Base-by-base conservation (phyloP, 2,797 vertebrate species). In the Valencia hispanica region DNA sequence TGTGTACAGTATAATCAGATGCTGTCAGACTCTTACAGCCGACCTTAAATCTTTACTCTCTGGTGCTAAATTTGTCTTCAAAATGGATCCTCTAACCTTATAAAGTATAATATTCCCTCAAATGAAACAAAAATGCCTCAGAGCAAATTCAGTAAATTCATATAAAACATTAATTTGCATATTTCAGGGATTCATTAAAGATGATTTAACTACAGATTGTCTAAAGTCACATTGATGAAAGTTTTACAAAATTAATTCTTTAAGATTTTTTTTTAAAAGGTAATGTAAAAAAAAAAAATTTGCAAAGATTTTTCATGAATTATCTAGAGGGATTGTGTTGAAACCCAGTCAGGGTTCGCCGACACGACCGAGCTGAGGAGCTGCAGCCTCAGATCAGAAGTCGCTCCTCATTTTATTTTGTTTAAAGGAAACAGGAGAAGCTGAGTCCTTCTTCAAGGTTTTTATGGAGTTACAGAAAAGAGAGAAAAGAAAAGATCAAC, bases 391-490 rank as follows among this genome's bases (percentile, higher is more conserved):
- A 79, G 47, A 63, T 51, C 70, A 66, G 61, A 53, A 84, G 55
- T 63, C 41, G 41, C 57, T 78, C 73, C 59, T 83, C 74, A 11
- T 68, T 87, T 72, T 68, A 57, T 65, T 12, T 65, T 41, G 68
- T 32, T 69, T 57, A 70, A 83, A 72, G 48, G 57, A 81, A 82
- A 4, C 68, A 80, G 51, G 50, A 79, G 78, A 86, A 85, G 70
- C 66, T 79, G 88, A 89, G 75, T 82, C 77, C 12, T 39, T 45
- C 50, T 85, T 85, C 80, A 69, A 57, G 75, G 80, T 70, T 77
- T 79, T 68, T 68, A 75, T 75, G 70, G 53, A 69, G 72, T 51
- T 34, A 30, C 15, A 78, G 39, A 30, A 66, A 78, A 53, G 77
- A 78, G 22, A 63, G 39, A 72, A 72, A 34, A 50, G 6, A 2